Percentiles rank a stretch among this genome's conserved stretches.
Evolutionary conservation across 1,140 invertebrate species (phyloP).

Genomic region (Drosophila funebris): DNA sequence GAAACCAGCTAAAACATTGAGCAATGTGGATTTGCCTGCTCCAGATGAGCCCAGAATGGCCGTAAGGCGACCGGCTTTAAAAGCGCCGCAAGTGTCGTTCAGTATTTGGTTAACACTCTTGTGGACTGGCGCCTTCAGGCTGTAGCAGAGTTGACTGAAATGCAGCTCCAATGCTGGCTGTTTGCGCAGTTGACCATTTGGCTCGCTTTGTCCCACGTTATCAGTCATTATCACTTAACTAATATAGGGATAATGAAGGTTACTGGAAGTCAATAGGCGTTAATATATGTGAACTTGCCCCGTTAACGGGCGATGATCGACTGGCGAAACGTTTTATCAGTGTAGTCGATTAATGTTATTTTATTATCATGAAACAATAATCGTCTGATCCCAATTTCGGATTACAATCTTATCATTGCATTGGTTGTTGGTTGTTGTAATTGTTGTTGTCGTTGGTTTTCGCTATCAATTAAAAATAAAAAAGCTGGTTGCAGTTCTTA

Average conservation of each 20-base stretch:
- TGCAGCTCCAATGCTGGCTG: conserved; percentile 54
- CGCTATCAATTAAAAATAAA: background rate
- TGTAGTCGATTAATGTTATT: conserved; percentile 20
- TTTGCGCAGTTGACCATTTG: conserved; percentile 34
- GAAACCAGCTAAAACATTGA: conserved; percentile 87
- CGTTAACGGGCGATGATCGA: conserved; percentile 3
- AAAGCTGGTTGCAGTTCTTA: background rate
- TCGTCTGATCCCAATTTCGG: conserved; percentile 16
- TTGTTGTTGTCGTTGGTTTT: background rate
- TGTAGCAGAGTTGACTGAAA: conserved; percentile 66
- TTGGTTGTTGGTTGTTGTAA: background rate
- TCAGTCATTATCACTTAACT: conserved; percentile 10
- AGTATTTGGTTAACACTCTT: conserved; percentile 84
- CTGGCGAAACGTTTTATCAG: conserved; percentile 19
- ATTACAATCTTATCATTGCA: conserved; percentile 26
- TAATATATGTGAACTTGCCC: background rate
- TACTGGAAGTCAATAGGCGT: background rate
- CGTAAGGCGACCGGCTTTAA: conserved; percentile 87
- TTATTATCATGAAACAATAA: conserved; percentile 34
- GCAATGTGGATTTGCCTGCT: conserved; percentile 92
- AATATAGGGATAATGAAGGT: background rate
- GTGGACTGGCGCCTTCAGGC: conserved; percentile 29
- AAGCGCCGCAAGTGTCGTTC: conserved; percentile 85
- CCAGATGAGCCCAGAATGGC: conserved; percentile 93
- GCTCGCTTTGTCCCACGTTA: conserved; percentile 50